A percentile compares a stretch with the other conserved stretches of the same genome.
Evolutionary conservation across 2,888 invertebrate genomes (phyloP).

Genomic region (Lasioglossum oenotherae): DNA sequence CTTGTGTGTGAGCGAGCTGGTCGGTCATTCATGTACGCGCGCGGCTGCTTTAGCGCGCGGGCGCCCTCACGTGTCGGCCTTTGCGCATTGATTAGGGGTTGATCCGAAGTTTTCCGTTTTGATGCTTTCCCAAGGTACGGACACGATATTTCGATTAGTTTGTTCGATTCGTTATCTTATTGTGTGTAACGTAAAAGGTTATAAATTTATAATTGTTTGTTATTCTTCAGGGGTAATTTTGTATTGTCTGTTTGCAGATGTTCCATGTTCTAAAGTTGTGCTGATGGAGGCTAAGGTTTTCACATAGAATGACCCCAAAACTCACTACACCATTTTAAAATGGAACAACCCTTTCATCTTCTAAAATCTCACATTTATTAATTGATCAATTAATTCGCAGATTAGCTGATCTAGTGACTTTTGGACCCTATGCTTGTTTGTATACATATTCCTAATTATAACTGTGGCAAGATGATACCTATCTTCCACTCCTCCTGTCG

Average conservation of each 20-base stretch:
- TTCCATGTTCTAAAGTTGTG: background rate
- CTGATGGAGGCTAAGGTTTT: background rate
- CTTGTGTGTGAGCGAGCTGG: conserved; percentile 32
- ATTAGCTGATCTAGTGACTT: background rate
- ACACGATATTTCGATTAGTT: background rate
- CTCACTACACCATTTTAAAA: background rate
- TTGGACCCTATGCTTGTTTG: background rate
- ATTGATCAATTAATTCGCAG: background rate
- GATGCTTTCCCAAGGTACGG: background rate
- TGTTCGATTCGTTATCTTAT: background rate
- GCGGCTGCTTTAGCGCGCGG: conserved; percentile 24
- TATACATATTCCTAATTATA: background rate
- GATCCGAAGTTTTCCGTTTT: background rate
- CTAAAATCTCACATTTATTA: background rate
- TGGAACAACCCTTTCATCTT: background rate
- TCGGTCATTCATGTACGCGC: conserved; percentile 30
- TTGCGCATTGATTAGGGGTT: background rate
- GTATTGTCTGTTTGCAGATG: background rate
- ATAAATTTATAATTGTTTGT: background rate
- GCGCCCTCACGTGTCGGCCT: conserved; percentile 15
- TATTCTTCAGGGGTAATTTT: background rate
- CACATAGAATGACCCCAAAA: background rate
- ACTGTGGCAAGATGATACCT: background rate
- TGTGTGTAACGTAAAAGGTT: background rate
- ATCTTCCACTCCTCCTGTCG: background rate